Conservation (phyloP, 2,113 vertebrate species). For the Vimba vimba region DNA sequence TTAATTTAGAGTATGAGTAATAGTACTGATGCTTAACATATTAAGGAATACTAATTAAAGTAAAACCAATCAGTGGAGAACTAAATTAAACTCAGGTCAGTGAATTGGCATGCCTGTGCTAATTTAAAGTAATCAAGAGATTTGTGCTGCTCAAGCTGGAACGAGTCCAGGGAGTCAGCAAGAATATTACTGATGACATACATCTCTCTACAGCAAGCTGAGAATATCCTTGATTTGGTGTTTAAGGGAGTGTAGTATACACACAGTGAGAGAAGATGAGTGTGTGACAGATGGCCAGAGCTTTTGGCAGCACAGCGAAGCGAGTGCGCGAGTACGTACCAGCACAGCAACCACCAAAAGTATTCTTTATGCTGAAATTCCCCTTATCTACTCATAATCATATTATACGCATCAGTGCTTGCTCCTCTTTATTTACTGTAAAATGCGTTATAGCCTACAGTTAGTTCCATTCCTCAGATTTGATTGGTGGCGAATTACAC, state of each 20-base stretch:
- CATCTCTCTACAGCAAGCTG: slow-evolving; percentile 15
- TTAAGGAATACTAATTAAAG: slow-evolving; percentile 30
- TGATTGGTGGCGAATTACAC: background rate
- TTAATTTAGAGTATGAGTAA: background rate
- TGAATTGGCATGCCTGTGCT: slow-evolving; percentile 14
- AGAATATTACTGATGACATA: slow-evolving; percentile 32
- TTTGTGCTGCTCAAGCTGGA: slow-evolving; percentile 18
- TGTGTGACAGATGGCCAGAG: slow-evolving; percentile 52
- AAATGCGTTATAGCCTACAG: background rate
- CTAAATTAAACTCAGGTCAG: slow-evolving; percentile 31
- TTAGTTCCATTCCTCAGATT: background rate
- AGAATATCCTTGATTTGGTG: slow-evolving; percentile 37
- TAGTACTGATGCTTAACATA: background rate
- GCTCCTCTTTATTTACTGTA: slow-evolving; percentile 12
- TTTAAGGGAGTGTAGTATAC: slow-evolving; percentile 50
- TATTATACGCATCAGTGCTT: slow-evolving; percentile 31
- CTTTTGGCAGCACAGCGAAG: slow-evolving; percentile 43
- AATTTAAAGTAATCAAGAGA: slow-evolving; percentile 24
- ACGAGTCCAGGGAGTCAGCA: slow-evolving; percentile 22
- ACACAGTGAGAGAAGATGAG: slow-evolving; percentile 40
- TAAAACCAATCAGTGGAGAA: slow-evolving; percentile 19
- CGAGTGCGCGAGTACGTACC: slow-evolving; percentile 50
- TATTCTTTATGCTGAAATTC: slow-evolving; percentile 56
- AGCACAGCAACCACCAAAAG: slow-evolving; percentile 58
- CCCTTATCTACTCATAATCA: slow-evolving; percentile 49